These are phyloP conservation scores for Theonella swinhoei DNA, from an alignment of 37 sponge, comb jelly and placozoan genomes.

Conservation along the genomic window DNA sequence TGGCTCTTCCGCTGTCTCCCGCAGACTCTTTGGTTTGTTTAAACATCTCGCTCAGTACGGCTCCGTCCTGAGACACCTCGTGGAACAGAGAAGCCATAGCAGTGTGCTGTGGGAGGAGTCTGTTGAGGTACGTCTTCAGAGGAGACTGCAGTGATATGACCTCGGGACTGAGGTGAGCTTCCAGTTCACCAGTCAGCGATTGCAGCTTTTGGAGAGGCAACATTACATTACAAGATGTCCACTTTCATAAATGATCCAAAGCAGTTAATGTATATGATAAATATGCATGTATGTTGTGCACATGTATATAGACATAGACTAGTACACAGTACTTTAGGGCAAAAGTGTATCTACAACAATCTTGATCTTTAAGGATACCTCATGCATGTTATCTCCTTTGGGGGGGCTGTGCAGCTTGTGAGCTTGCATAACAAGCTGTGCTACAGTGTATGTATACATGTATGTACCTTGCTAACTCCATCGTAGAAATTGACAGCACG, in stretches of 20 bases:
- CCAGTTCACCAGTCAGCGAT: conserved; percentile 12
- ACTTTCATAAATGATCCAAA: no score
- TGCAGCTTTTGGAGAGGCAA: conserved; percentile 23
- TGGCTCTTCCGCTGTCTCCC: not conserved
- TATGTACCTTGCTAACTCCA: conserved; percentile 14
- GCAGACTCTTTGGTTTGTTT: not conserved
- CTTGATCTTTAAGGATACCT: no score
- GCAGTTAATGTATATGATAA: no score
- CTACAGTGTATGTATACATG: no score
- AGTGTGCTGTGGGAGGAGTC: not conserved
- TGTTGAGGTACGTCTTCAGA: conserved; percentile 2
- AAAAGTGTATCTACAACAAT: no score
- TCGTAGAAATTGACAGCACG: conserved; percentile 10
- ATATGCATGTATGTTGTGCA: no score
- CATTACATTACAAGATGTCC: no score
- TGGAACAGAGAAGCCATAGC: not conserved
- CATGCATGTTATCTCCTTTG: no score
- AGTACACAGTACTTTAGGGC: no score
- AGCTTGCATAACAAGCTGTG: no score
- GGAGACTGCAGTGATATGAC: not conserved
- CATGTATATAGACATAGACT: no score
- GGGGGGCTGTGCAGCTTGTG: no score
- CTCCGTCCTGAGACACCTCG: not conserved
- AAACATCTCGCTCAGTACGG: not conserved
- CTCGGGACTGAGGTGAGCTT: conserved; percentile 5